Evolutionary conservation across 2,113 vertebrate genomes (phyloP), one percentile per base, ranked within the genome.

Genomic region (Junco hyemalis): DNA sequence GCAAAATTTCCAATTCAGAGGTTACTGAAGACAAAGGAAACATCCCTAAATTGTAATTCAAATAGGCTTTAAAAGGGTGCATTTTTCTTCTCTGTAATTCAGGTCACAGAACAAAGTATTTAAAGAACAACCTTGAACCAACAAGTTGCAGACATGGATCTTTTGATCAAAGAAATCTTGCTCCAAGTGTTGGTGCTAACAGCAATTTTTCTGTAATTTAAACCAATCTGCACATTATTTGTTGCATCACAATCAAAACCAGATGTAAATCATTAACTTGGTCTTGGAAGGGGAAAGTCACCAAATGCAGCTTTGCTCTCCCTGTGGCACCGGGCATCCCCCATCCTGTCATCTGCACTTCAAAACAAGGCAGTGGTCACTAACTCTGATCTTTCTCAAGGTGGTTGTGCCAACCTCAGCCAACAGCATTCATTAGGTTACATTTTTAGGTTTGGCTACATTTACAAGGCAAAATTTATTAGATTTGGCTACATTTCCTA

Each of bases 401-500:
- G 31, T 14, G 33, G 12, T 1, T 36, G 51, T 4, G 60, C 40
- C 10, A 91, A 6, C 64, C 79, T 50, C 60, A 68, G 59, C 9
- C 1, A 90, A 53, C 9, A 8, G n/a, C 54, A 76, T 69, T 91
- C 74, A 68, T 54, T 33, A 21, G 53, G 29, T 8, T 21, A 21
- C 29, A 33, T 54, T 54, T 21, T 42, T 26, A 42, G n/a, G 29
- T 60, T 42, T 91, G 95, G 54, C 85, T 79, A 31, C 74, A 74
- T 38, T 82, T 91, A 54, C 53, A 33, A 33, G 53, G 53, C 31
- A 33, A 33, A 54, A 76, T 69, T 86, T 71, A 64, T 50, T 24
- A 35, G 25, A 26, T 60, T 53, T 92, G 93, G 59, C 80, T 79
- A 31, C 71, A 74, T 38, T 84, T 92, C 48, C 86, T 10, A 86